Evolutionary conservation across 2,113 vertebrate genomes (phyloP).

Genomic region (Chaetura pelagica): DNA sequence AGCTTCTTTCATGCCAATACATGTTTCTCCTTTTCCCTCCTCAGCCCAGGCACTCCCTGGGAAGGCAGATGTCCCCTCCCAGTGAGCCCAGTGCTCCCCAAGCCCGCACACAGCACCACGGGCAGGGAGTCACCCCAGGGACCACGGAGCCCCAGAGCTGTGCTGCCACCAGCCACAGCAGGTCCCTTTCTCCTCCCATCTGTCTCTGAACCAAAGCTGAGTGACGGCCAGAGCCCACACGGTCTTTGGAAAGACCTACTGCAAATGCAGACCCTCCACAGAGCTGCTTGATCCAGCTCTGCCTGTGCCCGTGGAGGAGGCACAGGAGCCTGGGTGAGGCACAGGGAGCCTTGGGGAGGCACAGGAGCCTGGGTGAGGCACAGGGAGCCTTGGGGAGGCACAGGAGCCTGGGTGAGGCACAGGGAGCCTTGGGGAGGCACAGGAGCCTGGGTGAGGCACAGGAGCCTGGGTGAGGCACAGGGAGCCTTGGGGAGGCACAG

Average conservation of each 20-base stretch:
- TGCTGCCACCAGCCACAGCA: not conserved
- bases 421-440: not conserved
- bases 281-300: not conserved
- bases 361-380: no score
- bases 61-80: not conserved
- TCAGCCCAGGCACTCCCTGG: not conserved
- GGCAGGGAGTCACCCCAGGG: not conserved
- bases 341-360: not conserved
- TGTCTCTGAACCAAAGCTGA: rapidly evolving
- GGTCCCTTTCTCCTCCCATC: not conserved
- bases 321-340: not conserved
- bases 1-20: not conserved
- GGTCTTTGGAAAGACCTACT: not conserved
- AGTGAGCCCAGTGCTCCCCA: not conserved
- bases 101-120: rapidly evolving
- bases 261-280: not conserved
- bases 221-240: rapidly evolving
- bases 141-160: rapidly evolving
- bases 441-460: not conserved
- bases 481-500: not conserved
- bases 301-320: not conserved
- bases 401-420: not conserved
- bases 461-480: not conserved
- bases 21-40: not conserved
- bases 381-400: not conserved